phyloP scores from a whole-genome alignment of 2,797 vertebrate species.

The Protosalanx chinensis region DNA sequence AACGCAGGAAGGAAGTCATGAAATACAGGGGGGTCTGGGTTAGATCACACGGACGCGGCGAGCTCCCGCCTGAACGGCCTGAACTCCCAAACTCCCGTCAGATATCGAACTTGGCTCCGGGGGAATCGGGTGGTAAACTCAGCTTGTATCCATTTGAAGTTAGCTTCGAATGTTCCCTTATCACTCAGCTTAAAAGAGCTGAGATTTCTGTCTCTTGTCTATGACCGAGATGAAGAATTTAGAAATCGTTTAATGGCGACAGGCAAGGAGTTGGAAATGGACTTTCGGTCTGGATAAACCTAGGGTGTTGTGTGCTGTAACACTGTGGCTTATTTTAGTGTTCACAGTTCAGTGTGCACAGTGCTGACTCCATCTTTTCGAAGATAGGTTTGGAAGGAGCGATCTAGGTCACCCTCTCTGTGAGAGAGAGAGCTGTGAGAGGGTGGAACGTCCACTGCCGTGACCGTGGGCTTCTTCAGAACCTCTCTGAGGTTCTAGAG shows the following conservation, averaged over 20 bases:
- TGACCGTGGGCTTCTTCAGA: slow-evolving; percentile 17
- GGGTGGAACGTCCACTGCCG: not conserved
- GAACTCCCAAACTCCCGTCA: not conserved
- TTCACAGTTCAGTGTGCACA: slow-evolving; percentile 13
- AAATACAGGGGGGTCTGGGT: slow-evolving; percentile 33
- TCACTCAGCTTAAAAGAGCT: not conserved
- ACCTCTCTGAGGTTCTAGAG: not conserved
- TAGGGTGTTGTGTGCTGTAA: not conserved
- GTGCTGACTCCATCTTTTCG: slow-evolving; percentile 21
- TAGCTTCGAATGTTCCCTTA: not conserved
- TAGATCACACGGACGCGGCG: slow-evolving; percentile 19
- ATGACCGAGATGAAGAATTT: not conserved
- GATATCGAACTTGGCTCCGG: not conserved
- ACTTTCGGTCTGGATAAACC: not conserved
- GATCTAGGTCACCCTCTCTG: slow-evolving; percentile 27
- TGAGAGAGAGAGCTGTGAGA: slow-evolving; percentile 5
- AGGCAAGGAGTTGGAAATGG: not conserved
- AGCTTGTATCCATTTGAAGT: not conserved
- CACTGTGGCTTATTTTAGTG: not conserved
- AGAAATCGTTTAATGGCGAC: not conserved
- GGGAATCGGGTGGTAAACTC: not conserved
- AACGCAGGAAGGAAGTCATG: slow-evolving; percentile 45
- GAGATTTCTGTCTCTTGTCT: not conserved
- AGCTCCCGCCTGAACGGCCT: not conserved
- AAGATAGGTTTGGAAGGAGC: slow-evolving; percentile 23